Conservation (phyloP, 2,797 vertebrate genomes). For the Sparidentex hasta region DNA sequence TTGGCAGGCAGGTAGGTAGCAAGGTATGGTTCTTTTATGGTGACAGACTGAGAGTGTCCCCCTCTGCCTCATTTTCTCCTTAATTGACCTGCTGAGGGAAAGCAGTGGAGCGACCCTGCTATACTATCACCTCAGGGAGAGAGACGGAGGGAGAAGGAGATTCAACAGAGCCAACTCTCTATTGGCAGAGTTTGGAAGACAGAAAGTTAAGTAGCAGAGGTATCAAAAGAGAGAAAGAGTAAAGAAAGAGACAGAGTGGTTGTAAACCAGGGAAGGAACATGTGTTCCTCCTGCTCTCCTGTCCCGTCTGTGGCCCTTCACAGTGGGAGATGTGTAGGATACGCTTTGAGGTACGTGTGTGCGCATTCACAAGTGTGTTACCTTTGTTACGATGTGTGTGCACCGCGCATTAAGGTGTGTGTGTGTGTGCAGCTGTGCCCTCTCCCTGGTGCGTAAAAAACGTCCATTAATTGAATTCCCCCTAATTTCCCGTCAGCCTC, state of each 20-base stretch:
- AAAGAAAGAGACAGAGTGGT: constrained; percentile 24
- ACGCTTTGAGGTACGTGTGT: constrained; percentile 70
- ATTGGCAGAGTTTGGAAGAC: constrained; percentile 19
- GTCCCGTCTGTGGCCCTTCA: constrained; percentile 67
- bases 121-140: constrained; percentile 57
- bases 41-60: constrained; percentile 73
- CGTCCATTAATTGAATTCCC: constrained; percentile 98
- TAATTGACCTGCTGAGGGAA: constrained; percentile 77
- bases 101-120: constrained; percentile 58
- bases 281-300: constrained; percentile 55
- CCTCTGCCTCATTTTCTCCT: constrained; percentile 79
- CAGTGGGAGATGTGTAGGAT: constrained; percentile 83
- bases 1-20: constrained; percentile 63
- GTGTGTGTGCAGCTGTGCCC: constrained; percentile 81
- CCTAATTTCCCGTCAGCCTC: constrained; percentile 94
- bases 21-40: constrained; percentile 75
- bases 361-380: constrained; percentile 47
- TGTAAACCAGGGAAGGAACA: constrained; percentile 46
- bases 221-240: constrained; percentile 16
- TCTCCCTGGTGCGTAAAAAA: constrained; percentile 97
- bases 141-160: constrained; percentile 24
- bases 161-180: constrained; percentile 36
- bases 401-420: constrained; percentile 52
- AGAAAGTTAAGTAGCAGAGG: constrained; percentile 32
- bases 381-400: constrained; percentile 57